Percentiles rank a stretch among this genome's conserved stretches.
phyloP scores from a whole-genome alignment of 64 coral and sea anemone genomes.

The Cladopsammia gracilis region DNA sequence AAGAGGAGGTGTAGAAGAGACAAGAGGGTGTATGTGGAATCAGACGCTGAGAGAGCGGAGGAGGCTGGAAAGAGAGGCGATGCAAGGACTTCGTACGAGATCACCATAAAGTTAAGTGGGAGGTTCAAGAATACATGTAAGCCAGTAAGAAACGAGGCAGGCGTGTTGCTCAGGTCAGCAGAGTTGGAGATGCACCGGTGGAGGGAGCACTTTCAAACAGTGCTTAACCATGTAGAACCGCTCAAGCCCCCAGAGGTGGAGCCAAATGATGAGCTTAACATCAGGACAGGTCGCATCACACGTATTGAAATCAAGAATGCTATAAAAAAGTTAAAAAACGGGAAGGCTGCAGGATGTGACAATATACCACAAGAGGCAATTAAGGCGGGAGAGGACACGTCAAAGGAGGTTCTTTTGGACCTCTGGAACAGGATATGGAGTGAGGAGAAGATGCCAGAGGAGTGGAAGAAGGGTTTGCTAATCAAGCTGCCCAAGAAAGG shows the following conservation, averaged over 20 bases:
- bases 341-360: constrained; percentile 31
- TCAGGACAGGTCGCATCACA: constrained; percentile 27
- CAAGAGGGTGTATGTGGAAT: constrained; percentile 51
- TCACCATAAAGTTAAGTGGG: constrained; percentile 36
- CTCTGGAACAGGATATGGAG: not conserved
- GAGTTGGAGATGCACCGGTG: not conserved
- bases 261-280: constrained; percentile 31
- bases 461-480: not conserved
- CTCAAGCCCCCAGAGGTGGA: not conserved
- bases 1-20: constrained; percentile 38
- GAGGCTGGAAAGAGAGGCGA: constrained; percentile 48
- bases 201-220: constrained; percentile 3
- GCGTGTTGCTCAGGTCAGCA: not conserved
- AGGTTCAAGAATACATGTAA: constrained; percentile 47
- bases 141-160: constrained; percentile 21
- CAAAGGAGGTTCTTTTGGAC: not conserved
- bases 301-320: constrained; percentile 26
- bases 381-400: not conserved
- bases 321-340: constrained; percentile 28
- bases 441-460: constrained; percentile 1
- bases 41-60: no score
- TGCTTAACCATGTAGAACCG: not conserved
- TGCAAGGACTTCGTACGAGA: constrained; percentile 39
- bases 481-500: constrained; percentile 65
- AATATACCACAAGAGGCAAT: constrained; percentile 22